Base-by-base conservation (phyloP, 2,113 vertebrate genomes). In the Tiliqua scincoides region DNA sequence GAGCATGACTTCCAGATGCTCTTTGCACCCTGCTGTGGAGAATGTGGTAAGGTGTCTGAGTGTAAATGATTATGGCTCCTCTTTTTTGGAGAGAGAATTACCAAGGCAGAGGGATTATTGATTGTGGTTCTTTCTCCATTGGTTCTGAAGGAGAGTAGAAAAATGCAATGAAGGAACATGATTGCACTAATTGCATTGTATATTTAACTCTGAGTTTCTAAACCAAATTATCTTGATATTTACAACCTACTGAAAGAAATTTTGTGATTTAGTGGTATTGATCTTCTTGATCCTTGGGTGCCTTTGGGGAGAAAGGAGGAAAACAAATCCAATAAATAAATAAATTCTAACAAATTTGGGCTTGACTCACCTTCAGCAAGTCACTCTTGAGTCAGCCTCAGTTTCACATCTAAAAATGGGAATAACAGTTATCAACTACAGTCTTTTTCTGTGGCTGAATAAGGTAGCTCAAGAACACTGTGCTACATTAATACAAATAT, bases 1-100 rank as follows among this genome's bases (percentile, higher is more conserved):
- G 97, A 97, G 57, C 97, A 97, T 5, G 96, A 97, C 88, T 97
- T 97, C 75, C 97, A 97, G 80, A 97, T 97, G 97, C 94, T 97
- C 67, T 97, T 97, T 93, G 96, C 97, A 82, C 97, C 96, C 0
- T 97, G 97, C 94, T 97, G 97, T 0, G 95, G 96, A 11, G 92
- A 96, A 37, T 97, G 97, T 1, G 97, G 97, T 97, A 95, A 96
- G 96, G 30, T 25, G 3, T 81, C 67, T 12, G 30, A n/a, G 17
- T 73, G 43, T 8, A 73, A 7, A 73, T 35, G 65, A 4, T 78
- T 1, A 17, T 61, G 20, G 30, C 40, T 52, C 62, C 35, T 78
- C 23, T 23, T 71, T 61, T 10, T 3, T 11, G 6, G 11, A 57
- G 35, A 1, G 9, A 54, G n/a, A n/a, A n/a, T n/a, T 10, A 32